phyloP scores from a whole-genome alignment of 1,140 invertebrate species.

The Diuraphis noxia region DNA sequence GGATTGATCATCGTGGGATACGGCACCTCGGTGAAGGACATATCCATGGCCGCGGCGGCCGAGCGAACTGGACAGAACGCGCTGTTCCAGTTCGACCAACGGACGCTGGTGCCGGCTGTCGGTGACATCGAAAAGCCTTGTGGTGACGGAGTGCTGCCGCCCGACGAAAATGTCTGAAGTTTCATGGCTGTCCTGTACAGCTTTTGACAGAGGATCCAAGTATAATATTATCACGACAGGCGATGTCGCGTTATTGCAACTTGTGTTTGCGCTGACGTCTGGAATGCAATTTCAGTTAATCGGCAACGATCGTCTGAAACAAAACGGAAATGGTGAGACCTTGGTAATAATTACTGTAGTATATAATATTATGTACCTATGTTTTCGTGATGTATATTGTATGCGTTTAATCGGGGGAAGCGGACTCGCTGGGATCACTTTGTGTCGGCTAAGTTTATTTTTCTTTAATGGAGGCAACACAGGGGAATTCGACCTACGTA shows the following conservation, averaged over 20 bases:
- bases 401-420: no score
- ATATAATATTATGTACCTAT: not conserved
- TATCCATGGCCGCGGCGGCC: not conserved
- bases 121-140: not conserved
- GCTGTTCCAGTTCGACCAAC: conserved; percentile 34
- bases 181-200: not conserved
- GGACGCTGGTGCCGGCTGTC: not conserved
- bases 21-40: not conserved
- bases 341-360: not conserved
- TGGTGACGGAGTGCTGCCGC: conserved; percentile 18
- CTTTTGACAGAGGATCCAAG: not conserved
- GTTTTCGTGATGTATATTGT: no score
- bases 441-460: no score
- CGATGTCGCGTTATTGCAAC: not conserved
- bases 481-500: no score
- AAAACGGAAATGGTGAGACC: not conserved
- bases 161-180: not conserved
- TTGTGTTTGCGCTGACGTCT: not conserved
- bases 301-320: not conserved
- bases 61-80: conserved; percentile 15
- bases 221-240: not conserved
- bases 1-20: not conserved
- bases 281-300: not conserved
- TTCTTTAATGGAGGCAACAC: no score
- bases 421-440: no score